Percentiles rank a stretch among this genome's conserved stretches.
Evolutionary conservation across 2,113 vertebrate genomes (phyloP).

Genomic region (Parus major): DNA sequence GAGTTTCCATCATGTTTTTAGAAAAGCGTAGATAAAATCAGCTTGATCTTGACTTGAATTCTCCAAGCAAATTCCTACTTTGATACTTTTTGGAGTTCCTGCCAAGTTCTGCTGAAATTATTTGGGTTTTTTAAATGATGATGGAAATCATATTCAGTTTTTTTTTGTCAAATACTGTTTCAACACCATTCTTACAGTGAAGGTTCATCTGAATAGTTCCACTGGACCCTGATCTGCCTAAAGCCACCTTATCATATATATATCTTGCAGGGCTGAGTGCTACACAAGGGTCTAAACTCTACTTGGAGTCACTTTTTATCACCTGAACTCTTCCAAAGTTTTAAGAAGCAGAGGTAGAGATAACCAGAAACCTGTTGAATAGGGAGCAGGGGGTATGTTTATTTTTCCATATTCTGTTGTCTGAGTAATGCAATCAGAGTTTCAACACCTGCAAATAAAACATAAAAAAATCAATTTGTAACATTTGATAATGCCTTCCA

Average conservation of each 20-base stretch:
- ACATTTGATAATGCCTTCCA: background rate
- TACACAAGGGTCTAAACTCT: background rate
- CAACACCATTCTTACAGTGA: background rate
- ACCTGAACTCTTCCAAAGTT: background rate
- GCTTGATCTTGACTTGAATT: background rate
- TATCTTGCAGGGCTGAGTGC: background rate
- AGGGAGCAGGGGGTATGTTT: background rate
- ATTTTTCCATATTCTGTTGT: slow-evolving; percentile 3
- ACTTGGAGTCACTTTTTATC: background rate
- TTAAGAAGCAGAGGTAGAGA: background rate
- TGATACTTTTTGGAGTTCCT: background rate
- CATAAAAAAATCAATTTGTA: background rate
- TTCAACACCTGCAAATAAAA: slow-evolving; percentile 42
- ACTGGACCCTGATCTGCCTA: background rate
- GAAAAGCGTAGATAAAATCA: background rate
- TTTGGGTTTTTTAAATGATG: background rate
- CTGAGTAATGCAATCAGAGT: background rate
- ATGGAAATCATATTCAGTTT: background rate
- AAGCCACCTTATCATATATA: background rate
- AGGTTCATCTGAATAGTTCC: background rate
- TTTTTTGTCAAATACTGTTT: background rate
- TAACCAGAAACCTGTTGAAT: background rate
- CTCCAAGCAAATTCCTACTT: background rate
- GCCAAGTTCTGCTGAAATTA: background rate
- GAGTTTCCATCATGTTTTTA: background rate